A percentile compares a stretch with the other conserved stretches of the same genome.
phyloP scores from a whole-genome alignment of 2,113 vertebrate genomes.

The Cryptotis parvus region DNA sequence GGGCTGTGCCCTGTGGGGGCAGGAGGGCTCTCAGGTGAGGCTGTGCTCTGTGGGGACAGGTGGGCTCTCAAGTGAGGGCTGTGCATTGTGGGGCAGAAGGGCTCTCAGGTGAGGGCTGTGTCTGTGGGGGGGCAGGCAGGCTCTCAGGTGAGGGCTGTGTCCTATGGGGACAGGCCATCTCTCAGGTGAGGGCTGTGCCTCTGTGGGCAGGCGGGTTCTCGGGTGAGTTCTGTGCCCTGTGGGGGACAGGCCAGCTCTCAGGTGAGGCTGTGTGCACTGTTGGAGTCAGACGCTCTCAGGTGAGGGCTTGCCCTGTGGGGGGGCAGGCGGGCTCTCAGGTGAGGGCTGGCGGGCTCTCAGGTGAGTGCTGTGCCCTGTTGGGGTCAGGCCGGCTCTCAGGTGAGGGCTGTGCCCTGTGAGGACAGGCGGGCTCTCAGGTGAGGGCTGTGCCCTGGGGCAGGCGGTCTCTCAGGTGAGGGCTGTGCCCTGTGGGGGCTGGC shows the following conservation, averaged over 20 bases:
- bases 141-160: conserved; percentile 80
- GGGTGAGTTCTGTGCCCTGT: conserved; percentile 81
- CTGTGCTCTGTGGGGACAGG: conserved; percentile 85
- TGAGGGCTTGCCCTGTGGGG: conserved; percentile 71
- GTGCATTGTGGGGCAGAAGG: too few species aligned
- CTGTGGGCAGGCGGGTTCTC: too few species aligned
- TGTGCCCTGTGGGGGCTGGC: conserved; percentile 85
- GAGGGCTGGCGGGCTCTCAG: too few species aligned
- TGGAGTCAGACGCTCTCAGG: too few species aligned
- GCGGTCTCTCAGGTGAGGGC: too few species aligned
- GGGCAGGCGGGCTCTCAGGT: conserved; percentile 87
- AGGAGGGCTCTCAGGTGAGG: too few species aligned
- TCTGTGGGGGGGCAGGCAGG: conserved; percentile 83
- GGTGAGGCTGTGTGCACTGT: conserved; percentile 80
- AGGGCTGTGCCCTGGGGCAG: rapidly evolving
- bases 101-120: conserved; percentile 80
- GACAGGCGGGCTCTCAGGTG: conserved; percentile 87
- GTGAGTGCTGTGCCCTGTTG: conserved; percentile 82
- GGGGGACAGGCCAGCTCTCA: conserved; percentile 83
- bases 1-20: rapidly evolving
- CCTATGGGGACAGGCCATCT: conserved; percentile 81
- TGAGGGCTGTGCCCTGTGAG: conserved; percentile 83
- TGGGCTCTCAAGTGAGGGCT: conserved; percentile 83
- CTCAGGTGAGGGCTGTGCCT: conserved; percentile 80
- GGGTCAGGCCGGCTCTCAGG: conserved; percentile 85